Base-by-base conservation (phyloP, 2,888 invertebrate genomes). In the Sturmia bella region DNA sequence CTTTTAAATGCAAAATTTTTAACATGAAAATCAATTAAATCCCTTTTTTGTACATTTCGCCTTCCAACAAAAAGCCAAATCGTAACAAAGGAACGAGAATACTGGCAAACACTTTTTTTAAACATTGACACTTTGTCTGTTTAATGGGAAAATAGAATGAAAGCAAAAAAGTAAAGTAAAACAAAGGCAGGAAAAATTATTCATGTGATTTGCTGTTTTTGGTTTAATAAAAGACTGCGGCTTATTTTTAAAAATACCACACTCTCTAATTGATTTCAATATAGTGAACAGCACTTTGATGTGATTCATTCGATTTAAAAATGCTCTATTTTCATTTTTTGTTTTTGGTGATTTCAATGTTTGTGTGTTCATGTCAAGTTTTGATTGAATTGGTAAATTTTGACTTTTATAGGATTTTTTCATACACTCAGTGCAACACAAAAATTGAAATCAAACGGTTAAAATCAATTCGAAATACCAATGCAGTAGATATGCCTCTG, bases 261-360 rank as follows among this genome's bases (percentile, higher is more conserved):
- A 82, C 74, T 78, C 74, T 82, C 82, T 82, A 82, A 82, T 82
- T 82, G 82, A 82, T 82, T 82, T 78, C 82, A 78, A 78, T 82
- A 82, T 82, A 70, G 37, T 78, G 70, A 78, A 82, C 82, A 82
- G 70, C 82, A 82, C 82, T 82, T 82, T 82, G 82, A 82, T 70
- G 66, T 78, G 74, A 78, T 82, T 74, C 74, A 59, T 69, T 77
- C 68, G 39, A 59, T 52, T 64, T 48, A 37, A 61, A 69, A 75
- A 61, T 37, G 13, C 24, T 6, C n/a, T 72, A 41, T 68, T 63
- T 57, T 68, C 11, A 1, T 12, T n/a, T 57, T 11, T 4, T 3
- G 11, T 32, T 41, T 56, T 59, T n/a, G 37, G 13, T 37, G 2
- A 3, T 39, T 61, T 56, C 54, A 24, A 45, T 73, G 63, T 74